Conservation (phyloP, 2,113 vertebrate species). For the Ophthalmolycus amberensis region DNA sequence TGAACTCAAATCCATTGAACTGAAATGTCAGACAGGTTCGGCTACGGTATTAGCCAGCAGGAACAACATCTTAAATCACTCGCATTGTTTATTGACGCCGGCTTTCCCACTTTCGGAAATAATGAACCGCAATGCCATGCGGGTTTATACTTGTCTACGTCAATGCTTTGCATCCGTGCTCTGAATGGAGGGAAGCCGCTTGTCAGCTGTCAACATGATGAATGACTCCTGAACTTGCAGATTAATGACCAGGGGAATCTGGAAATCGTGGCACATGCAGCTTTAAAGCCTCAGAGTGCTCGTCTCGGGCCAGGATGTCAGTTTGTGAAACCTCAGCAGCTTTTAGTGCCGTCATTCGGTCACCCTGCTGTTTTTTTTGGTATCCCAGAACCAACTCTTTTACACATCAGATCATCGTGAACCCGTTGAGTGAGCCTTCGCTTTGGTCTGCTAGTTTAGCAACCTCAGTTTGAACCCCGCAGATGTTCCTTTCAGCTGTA, state of each 20-base stretch:
- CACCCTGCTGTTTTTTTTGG: not conserved
- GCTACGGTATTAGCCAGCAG: conserved; percentile 25
- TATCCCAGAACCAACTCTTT: conserved; percentile 11
- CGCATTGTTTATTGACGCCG: not conserved
- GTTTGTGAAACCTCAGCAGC: conserved; percentile 32
- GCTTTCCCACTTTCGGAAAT: not conserved
- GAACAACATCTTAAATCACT: conserved; percentile 2
- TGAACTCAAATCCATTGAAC: conserved; percentile 49
- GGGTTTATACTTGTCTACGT: not conserved
- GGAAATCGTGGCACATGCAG: conserved; percentile 25
- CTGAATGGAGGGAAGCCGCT: conserved; percentile 8
- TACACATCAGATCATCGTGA: conserved; percentile 11
- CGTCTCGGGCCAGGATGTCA: conserved; percentile 21
- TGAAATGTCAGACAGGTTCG: conserved; percentile 22
- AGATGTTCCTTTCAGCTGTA: conserved; percentile 61
- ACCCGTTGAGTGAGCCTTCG: not conserved
- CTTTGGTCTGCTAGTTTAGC: conserved; percentile 7
- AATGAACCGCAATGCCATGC: not conserved
- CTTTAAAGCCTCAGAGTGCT: conserved; percentile 26
- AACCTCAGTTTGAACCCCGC: conserved; percentile 51
- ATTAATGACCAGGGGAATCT: conserved; percentile 61
- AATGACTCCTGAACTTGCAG: conserved; percentile 44
- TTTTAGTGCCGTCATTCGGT: conserved; percentile 14
- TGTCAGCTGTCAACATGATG: conserved; percentile 58
- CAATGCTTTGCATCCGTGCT: not conserved